Evolutionary conservation across 2,888 invertebrate genomes (phyloP), one percentile per base, ranked within the genome.

Genomic region (Agonopterix subpropinquella): DNA sequence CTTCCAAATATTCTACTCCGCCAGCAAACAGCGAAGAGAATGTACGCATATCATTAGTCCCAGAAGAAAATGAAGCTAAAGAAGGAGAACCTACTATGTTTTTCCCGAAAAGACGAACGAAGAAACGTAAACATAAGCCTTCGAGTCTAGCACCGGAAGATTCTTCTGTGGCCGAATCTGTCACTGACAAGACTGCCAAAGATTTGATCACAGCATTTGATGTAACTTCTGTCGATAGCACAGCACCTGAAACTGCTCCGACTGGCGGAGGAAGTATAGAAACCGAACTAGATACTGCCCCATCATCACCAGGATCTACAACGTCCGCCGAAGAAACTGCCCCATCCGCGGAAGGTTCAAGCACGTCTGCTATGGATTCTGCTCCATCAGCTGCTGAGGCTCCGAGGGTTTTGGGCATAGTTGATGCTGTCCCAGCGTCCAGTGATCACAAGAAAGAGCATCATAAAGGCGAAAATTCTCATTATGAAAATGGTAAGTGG

Each of bases 11-110:
- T 10, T 13, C 43, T 11, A 8, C 36, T 4, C 44, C 44, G 13
- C 2, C 37, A 4, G 36, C 7, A 35, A 37, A 43, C n/a, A 13
- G 11, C 8, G 41, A 73, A 8, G 68, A 70, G 11, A 62, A 54
- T 13, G 73, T 72, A 1, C 70, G 80, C 45, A 81, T 84, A 66
- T 83, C 84, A 0, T 56, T 86, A 49, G 70, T 83, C 1, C 83
- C 86, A 10, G 65, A 67, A 37, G 68, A 70, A 0, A 53, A 52
- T 9, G 65, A 72, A 2, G 59, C 59, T 0, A 76, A 75, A 55
- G 76, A 73, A 42, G 68, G 61, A 0, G 82, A 84, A 54, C 86
- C 86, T 1, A 74, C 83, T 1, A 53, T 81, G 9, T 86, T 83
- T 62, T 81, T 82, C 57, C 81, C 85, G 0, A 77, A 77, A 53